Evolutionary conservation across 2,888 invertebrate genomes (phyloP).

Genomic region (Drosophila niveifrons): DNA sequence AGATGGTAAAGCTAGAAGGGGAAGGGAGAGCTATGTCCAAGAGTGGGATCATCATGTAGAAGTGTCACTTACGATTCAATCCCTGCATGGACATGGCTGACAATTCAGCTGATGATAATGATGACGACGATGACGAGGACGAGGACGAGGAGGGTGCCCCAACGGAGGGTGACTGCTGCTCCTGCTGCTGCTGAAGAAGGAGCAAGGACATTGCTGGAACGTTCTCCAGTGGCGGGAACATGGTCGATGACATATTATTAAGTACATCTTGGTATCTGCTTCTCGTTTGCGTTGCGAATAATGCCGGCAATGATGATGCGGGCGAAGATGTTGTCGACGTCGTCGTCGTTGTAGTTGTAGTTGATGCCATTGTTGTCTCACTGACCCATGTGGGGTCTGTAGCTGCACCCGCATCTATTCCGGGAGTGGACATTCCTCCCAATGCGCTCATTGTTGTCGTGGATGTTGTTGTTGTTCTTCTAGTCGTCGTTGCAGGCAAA

Average conservation of each 20-base stretch:
- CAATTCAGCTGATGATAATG: slow-evolving; percentile 71
- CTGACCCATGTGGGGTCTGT: slow-evolving; percentile 8
- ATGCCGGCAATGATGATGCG: slow-evolving; percentile 66
- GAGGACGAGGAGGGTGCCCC: slow-evolving; percentile 6
- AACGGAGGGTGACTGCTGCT: not conserved
- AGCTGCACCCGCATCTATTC: slow-evolving; percentile 15
- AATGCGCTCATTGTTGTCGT: slow-evolving; percentile 65
- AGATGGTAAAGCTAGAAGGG: not conserved
- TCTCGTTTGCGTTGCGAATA: slow-evolving; percentile 75
- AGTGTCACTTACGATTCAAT: slow-evolving; percentile 83
- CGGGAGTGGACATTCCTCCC: slow-evolving; percentile 21
- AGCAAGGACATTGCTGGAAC: slow-evolving; percentile 61
- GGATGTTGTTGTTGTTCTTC: slow-evolving; percentile 55
- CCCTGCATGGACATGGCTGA: slow-evolving; percentile 82
- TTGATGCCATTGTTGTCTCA: slow-evolving; percentile 28
- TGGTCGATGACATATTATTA: slow-evolving; percentile 84
- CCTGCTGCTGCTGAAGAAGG: slow-evolving; percentile 32
- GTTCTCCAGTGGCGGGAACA: slow-evolving; percentile 82
- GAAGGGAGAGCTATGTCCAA: not conserved
- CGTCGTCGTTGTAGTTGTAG: slow-evolving; percentile 23
- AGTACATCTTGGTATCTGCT: slow-evolving; percentile 84
- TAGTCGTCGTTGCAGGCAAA: slow-evolving; percentile 71
- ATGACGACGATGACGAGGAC: slow-evolving; percentile 32
- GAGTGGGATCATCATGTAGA: slow-evolving; percentile 52
- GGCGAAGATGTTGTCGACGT: slow-evolving; percentile 79